Conservation (phyloP, 2,888 invertebrate species). For the Cremastinae sp. region DNA sequence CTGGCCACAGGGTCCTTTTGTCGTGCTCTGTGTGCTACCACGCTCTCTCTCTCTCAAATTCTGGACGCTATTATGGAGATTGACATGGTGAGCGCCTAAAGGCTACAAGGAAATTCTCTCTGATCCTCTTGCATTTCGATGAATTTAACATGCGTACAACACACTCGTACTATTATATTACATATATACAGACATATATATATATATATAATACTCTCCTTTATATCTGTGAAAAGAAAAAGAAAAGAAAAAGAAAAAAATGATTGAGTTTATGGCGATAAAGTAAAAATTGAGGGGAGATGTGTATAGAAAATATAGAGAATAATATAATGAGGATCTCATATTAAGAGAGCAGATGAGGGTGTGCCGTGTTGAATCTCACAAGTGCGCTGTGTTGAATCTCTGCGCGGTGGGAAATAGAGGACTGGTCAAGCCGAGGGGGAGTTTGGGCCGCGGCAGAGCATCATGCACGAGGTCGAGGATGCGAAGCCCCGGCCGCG, state of each 20-base stretch:
- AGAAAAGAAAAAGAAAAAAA: too few species aligned
- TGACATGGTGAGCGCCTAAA: constrained; percentile 48
- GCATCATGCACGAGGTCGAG: too few species aligned
- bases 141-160: constrained; percentile 15
- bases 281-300: too few species aligned
- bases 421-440: constrained; percentile 74
- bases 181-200: constrained; percentile 25
- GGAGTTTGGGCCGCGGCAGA: constrained; percentile 45
- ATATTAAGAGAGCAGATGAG: too few species aligned
- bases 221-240: too few species aligned
- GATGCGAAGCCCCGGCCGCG: too few species aligned
- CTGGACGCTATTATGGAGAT: constrained; percentile 50
- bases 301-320: too few species aligned
- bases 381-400: constrained; percentile 43
- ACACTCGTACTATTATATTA: too few species aligned
- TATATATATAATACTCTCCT: too few species aligned
- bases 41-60: constrained; percentile 47
- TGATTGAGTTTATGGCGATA: too few species aligned
- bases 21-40: constrained; percentile 42
- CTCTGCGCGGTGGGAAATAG: constrained; percentile 74
- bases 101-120: constrained; percentile 58
- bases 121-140: constrained; percentile 50
- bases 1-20: constrained; percentile 53
- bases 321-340: too few species aligned
- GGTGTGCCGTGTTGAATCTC: too few species aligned